Percentiles rank a stretch among this genome's conserved stretches.
These are phyloP conservation scores for Megamerina dolium DNA, from an alignment of 2,888 invertebrate species.

Conservation along the genomic window DNA sequence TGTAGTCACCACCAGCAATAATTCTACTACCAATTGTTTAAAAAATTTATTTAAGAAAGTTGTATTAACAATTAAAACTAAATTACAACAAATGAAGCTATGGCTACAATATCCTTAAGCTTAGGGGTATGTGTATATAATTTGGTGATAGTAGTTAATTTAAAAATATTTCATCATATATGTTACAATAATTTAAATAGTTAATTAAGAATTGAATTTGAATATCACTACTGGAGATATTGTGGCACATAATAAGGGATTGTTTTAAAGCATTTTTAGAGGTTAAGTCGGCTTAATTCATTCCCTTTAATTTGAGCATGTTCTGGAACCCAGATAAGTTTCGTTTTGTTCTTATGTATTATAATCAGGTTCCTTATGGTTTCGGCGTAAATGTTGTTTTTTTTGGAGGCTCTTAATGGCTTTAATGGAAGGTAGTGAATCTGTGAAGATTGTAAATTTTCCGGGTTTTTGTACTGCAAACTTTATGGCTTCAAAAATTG, in stretches of 20 bases:
- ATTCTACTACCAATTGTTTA: too few relatives aligned
- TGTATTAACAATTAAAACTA: neutral
- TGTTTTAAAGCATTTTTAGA: neutral
- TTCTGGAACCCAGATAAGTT: neutral
- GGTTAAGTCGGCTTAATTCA: neutral
- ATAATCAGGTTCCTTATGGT: neutral
- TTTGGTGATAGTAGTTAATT: neutral
- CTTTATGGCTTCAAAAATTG: constrained; percentile 1
- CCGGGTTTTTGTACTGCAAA: neutral
- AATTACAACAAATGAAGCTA: neutral
- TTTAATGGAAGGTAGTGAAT: neutral
- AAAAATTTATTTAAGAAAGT: constrained; percentile 1
- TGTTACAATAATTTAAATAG: neutral
- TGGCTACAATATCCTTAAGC: neutral
- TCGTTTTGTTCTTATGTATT: neutral
- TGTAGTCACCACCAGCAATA: too few relatives aligned
- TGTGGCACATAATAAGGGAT: too few relatives aligned
- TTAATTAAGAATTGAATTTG: neutral
- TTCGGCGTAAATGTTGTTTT: neutral
- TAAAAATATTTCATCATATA: neutral
- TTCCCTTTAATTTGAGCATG: neutral
- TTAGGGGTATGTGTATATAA: too few relatives aligned
- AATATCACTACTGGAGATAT: too few relatives aligned
- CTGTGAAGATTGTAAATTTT: neutral
- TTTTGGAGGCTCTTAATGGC: neutral